Conservation (phyloP, 2,113 vertebrate species). For the Calyptomena viridis region DNA sequence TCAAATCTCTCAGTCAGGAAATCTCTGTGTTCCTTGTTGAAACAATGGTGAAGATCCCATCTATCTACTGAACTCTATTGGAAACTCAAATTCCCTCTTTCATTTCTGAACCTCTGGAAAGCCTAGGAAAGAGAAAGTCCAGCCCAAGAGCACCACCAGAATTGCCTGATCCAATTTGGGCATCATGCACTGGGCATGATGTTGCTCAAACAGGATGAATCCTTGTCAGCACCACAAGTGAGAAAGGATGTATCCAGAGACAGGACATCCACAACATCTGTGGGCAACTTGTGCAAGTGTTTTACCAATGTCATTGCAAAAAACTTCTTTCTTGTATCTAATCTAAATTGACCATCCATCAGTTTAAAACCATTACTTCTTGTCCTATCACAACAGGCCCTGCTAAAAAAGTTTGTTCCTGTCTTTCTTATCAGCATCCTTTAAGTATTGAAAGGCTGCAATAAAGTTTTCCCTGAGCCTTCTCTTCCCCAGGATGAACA, state of each 20-base stretch:
- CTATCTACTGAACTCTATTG: background rate
- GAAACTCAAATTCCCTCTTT: background rate
- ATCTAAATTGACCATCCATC: background rate
- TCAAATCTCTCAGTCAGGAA: conserved; percentile 1
- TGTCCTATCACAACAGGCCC: background rate
- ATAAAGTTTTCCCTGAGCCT: background rate
- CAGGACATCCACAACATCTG: background rate
- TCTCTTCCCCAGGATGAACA: background rate
- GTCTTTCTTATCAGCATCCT: background rate
- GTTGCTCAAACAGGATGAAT: background rate
- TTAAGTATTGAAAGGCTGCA: background rate
- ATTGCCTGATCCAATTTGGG: background rate
- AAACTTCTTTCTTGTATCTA: background rate
- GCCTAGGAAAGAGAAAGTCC: background rate
- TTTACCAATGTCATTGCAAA: background rate
- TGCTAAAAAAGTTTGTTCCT: background rate
- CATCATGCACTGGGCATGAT: background rate
- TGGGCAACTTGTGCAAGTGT: background rate
- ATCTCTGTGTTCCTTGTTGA: background rate
- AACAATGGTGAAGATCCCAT: background rate
- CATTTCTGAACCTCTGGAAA: background rate
- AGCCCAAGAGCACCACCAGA: background rate
- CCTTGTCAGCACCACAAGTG: background rate
- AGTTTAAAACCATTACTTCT: background rate
- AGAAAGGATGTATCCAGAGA: background rate